Percentiles rank a stretch among this genome's conserved stretches.
Conservation (phyloP, 1,140 invertebrate genomes). For the Penaeus vannamei region DNA sequence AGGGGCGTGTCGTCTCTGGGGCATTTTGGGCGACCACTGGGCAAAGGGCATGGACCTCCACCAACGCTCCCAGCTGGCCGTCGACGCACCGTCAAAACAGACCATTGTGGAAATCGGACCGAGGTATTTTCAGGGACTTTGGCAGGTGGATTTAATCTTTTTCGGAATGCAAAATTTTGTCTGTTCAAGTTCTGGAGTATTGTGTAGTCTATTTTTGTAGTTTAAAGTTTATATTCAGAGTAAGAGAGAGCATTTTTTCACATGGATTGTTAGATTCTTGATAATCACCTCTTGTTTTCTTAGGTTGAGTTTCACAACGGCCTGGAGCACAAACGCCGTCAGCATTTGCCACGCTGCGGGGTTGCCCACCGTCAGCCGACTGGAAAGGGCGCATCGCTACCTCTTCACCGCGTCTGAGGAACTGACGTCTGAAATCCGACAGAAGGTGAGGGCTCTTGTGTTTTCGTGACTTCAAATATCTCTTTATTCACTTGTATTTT, state of each 20-base stretch:
- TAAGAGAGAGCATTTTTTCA: neutral
- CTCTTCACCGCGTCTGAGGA: slow-evolving; percentile 74
- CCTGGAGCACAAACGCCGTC: slow-evolving; percentile 95
- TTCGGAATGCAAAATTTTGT: neutral
- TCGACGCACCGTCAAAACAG: slow-evolving; percentile 30
- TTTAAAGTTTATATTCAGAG: too few relatives aligned
- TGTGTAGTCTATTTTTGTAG: slow-evolving; percentile 34
- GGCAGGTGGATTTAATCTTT: too few relatives aligned
- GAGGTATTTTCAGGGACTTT: slow-evolving; percentile 68
- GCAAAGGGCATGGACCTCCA: slow-evolving; percentile 67
- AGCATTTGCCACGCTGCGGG: slow-evolving; percentile 91
- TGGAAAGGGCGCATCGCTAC: slow-evolving; percentile 89
- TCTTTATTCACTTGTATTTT: neutral
- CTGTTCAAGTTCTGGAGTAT: slow-evolving; percentile 64
- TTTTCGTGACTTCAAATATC: neutral
- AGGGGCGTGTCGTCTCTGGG: slow-evolving; percentile 28
- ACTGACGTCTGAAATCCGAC: slow-evolving; percentile 5
- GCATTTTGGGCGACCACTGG: slow-evolving; percentile 70
- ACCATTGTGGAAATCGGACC: slow-evolving; percentile 74
- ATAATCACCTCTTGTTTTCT: neutral
- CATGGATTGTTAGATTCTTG: neutral
- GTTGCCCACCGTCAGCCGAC: slow-evolving; percentile 80
- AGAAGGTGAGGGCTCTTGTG: slow-evolving; percentile 19
- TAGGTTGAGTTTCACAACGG: slow-evolving; percentile 93
- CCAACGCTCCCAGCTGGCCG: slow-evolving; percentile 12